Evolutionary conservation across 2,113 vertebrate species (phyloP).

Genomic region (Lanius ludovicianus): DNA sequence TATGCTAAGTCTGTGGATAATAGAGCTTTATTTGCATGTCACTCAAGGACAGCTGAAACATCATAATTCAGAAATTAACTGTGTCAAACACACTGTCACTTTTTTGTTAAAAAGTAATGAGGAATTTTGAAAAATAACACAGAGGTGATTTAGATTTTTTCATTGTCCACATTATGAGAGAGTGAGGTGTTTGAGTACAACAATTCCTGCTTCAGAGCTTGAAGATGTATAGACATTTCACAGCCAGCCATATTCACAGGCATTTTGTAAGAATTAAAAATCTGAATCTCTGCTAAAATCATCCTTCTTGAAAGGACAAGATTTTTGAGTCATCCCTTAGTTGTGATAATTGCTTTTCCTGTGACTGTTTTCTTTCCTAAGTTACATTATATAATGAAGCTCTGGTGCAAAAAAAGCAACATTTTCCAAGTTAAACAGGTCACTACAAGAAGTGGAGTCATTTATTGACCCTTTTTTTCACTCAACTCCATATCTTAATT

Average conservation of each 20-base stretch:
- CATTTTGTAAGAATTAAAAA: not conserved
- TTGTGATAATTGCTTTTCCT: not conserved
- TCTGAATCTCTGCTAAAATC: not conserved
- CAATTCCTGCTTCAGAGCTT: not conserved
- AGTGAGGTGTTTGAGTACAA: not conserved
- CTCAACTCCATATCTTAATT: conserved; percentile 11
- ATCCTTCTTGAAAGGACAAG: not conserved
- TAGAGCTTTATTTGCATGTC: not conserved
- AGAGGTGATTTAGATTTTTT: not conserved
- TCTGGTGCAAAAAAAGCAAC: not conserved
- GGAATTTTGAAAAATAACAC: not conserved
- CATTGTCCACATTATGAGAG: not conserved
- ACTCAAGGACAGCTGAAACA: not conserved
- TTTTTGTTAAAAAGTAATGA: not conserved
- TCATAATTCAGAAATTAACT: not conserved
- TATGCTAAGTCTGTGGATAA: not conserved
- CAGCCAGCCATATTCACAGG: not conserved
- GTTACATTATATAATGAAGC: not conserved
- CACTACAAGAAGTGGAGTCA: not conserved
- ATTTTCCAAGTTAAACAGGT: not conserved
- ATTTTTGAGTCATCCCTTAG: not conserved
- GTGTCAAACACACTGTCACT: not conserved
- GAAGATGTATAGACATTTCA: not conserved
- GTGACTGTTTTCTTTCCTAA: not conserved
- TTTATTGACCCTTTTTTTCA: conserved; percentile 5